These are phyloP conservation scores for Torymus aiolomorphi DNA, from an alignment of 2,888 invertebrate species.

Conservation along the genomic window DNA sequence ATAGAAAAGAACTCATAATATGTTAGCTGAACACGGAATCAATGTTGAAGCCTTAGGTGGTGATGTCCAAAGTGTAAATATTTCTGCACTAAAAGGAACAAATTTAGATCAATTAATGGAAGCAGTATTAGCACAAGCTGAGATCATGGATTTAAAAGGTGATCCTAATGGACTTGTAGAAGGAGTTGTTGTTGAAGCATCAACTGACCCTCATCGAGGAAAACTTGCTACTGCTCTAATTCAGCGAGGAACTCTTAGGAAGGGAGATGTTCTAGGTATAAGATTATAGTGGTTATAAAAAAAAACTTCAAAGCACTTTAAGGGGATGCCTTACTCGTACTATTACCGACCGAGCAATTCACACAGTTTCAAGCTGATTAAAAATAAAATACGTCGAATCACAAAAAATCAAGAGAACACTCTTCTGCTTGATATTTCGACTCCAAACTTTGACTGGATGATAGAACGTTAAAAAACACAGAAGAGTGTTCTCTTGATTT, in stretches of 20 bases:
- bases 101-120: slow-evolving; percentile 89
- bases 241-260: slow-evolving; percentile 80
- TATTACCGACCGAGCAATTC: too few relatives aligned
- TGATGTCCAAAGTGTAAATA: slow-evolving; percentile 91
- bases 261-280: slow-evolving; percentile 77
- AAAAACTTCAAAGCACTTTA: too few relatives aligned
- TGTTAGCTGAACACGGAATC: slow-evolving; percentile 87
- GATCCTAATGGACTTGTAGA: slow-evolving; percentile 91
- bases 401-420: too few relatives aligned
- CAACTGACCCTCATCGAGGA: slow-evolving; percentile 82
- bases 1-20: slow-evolving; percentile 85
- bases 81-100: slow-evolving; percentile 91
- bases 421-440: too few relatives aligned
- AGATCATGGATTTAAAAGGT: slow-evolving; percentile 90
- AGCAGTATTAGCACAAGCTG: slow-evolving; percentile 88
- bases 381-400: too few relatives aligned
- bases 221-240: slow-evolving; percentile 79
- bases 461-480: too few relatives aligned
- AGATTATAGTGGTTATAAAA: too few relatives aligned
- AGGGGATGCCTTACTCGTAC: too few relatives aligned
- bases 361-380: too few relatives aligned
- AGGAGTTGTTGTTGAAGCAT: slow-evolving; percentile 93
- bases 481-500: too few relatives aligned
- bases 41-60: slow-evolving; percentile 93
- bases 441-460: too few relatives aligned